Conservation (phyloP, 2,888 invertebrate species). For the Hydrotaea diabolus region DNA sequence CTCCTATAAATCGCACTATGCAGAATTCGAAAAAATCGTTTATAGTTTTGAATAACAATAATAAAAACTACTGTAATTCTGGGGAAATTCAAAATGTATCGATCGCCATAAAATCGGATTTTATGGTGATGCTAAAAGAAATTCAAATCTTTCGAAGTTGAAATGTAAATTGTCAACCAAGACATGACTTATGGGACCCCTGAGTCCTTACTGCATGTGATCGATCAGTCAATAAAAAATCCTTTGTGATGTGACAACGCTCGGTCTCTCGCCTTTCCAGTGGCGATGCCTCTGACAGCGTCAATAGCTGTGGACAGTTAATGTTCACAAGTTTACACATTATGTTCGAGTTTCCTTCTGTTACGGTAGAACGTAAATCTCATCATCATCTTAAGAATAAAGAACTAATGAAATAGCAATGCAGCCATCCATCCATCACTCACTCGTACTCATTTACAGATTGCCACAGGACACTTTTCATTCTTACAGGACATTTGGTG, state of each 20-base stretch:
- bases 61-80: constrained; percentile 41
- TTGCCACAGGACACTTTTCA: constrained; percentile 23
- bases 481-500: constrained; percentile 49
- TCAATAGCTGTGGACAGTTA: constrained; percentile 28
- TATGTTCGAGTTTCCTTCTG: constrained; percentile 61
- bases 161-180: constrained; percentile 47
- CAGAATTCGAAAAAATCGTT: constrained; percentile 36
- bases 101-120: constrained; percentile 36
- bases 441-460: constrained; percentile 18
- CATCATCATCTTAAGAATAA: constrained; percentile 45
- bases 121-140: constrained; percentile 26
- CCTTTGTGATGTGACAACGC: constrained; percentile 50
- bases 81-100: constrained; percentile 36
- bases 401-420: constrained; percentile 58
- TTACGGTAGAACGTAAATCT: constrained; percentile 55
- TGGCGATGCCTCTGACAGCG: constrained; percentile 25
- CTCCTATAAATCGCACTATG: background rate
- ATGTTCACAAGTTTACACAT: constrained; percentile 62
- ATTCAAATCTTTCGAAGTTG: background rate
- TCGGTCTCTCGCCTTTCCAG: background rate
- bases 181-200: constrained; percentile 36
- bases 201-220: constrained; percentile 38
- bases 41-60: constrained; percentile 26
- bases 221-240: constrained; percentile 56
- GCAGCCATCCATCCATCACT: constrained; percentile 46